Conservation (phyloP, 2,888 invertebrate species). For the Mycalesis mineus region DNA sequence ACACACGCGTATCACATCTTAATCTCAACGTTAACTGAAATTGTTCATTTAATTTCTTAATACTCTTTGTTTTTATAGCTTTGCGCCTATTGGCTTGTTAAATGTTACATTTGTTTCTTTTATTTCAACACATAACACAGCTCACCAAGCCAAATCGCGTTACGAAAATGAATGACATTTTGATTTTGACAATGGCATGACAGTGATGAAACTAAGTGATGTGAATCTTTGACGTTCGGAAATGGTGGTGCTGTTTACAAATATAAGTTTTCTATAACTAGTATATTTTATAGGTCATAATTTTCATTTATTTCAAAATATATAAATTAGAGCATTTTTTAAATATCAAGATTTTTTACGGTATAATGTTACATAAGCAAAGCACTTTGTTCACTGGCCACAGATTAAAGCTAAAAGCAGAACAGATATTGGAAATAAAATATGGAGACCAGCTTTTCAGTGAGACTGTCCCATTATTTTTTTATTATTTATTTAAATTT, state of each 20-base stretch:
- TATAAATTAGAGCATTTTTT: no score
- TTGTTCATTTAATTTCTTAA: background rate
- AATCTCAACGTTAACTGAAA: slow-evolving; percentile 17
- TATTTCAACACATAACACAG: background rate
- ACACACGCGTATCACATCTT: slow-evolving; percentile 28
- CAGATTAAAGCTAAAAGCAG: no score
- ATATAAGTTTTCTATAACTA: no score
- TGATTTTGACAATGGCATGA: background rate
- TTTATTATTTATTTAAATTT: background rate
- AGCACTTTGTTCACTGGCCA: no score
- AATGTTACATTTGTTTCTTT: background rate
- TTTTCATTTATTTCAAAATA: no score
- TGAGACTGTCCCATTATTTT: background rate
- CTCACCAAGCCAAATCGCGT: slow-evolving; percentile 23
- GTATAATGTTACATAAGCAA: no score
- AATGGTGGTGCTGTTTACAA: background rate
- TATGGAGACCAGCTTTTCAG: background rate
- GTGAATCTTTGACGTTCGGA: slow-evolving; percentile 8
- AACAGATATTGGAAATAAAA: background rate
- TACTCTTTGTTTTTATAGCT: slow-evolving; percentile 5
- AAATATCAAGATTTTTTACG: no score
- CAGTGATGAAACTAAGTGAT: slow-evolving; percentile 18
- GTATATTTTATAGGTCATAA: no score
- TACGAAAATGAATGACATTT: slow-evolving; percentile 13
- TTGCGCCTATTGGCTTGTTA: background rate